A percentile compares a stretch with the other conserved stretches of the same genome.
These are phyloP conservation scores for Typhlomys cinereus DNA, from an alignment of 2,113 vertebrate genomes.

Conservation along the genomic window DNA sequence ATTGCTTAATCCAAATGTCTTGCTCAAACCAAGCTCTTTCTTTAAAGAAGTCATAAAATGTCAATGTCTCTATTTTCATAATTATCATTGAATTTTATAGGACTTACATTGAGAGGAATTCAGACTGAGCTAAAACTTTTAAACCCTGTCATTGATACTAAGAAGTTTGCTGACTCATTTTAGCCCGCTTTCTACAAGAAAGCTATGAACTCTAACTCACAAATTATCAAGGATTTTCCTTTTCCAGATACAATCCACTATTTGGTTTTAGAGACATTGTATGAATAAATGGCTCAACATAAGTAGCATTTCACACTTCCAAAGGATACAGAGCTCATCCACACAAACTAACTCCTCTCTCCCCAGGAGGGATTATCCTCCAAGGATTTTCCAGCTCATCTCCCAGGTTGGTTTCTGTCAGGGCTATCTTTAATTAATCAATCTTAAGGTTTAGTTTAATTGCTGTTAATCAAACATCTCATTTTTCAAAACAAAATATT, in stretches of 20 bases:
- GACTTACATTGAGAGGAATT: conserved; percentile 21
- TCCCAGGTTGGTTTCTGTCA: background rate
- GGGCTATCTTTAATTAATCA: background rate
- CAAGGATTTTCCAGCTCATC: background rate
- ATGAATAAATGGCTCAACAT: background rate
- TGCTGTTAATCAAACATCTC: background rate
- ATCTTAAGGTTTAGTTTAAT: background rate
- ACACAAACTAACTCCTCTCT: background rate
- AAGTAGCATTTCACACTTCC: background rate
- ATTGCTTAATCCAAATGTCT: conserved; percentile 55
- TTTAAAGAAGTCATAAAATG: conserved; percentile 39
- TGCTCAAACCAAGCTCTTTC: conserved; percentile 46
- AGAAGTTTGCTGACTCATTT: conserved; percentile 13
- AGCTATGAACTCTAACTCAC: background rate
- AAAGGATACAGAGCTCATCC: background rate
- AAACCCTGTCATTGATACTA: background rate
- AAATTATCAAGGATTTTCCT: conserved; percentile 21
- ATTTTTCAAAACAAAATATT: conserved; percentile 43
- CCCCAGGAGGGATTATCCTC: background rate
- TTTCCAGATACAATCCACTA: background rate
- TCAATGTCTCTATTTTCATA: conserved; percentile 48
- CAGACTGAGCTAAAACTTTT: conserved; percentile 24
- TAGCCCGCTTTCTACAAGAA: conserved; percentile 23
- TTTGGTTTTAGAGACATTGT: background rate
- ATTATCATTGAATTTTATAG: conserved; percentile 48